Base-by-base conservation (phyloP, 2,888 invertebrate genomes). In the Papilio elwesi region DNA sequence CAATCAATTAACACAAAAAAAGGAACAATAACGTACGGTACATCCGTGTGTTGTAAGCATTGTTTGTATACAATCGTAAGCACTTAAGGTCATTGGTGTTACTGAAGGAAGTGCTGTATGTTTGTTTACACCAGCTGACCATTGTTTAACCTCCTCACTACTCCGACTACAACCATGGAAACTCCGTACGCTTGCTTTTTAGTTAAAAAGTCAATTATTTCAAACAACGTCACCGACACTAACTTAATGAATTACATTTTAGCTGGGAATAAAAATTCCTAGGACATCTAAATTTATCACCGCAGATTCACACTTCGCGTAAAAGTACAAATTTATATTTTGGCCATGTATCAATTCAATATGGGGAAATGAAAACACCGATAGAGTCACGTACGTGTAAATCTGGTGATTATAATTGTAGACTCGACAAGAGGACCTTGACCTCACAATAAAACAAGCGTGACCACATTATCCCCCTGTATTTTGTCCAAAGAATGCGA, bases 41-140 rank as follows among this genome's bases (percentile, higher is more conserved):
- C 6, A 26, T 26, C 0, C 13, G 6, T 10, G 57, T 13, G 57
- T 57, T n/a, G 26, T 10, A 49, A 48, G 12, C 9, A 59, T 59
- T 59, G 57, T 38, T 57, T 59, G 12, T n/a, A 13, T 57, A 36
- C n/a, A 38, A 26, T 38, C 11, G 0, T 13, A 36, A 36, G 7
- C 11, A n/a, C n/a, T 59, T 59, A 59, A 59, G 59, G 59, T 59
- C 59, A 38, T 59, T 38, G 6, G 38, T 59, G 59, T 59, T n/a
- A 59, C n/a, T 12, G 36, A 36, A 36, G 57, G 57, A 57, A 57
- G 26, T 0, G 6, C 26, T 2, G 26, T 26, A 36, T 57, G 55
- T 55, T 15, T 52, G 15, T 52, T 55, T 55, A 55, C 55, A 57
- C 26, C 26, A 26, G 26, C 26, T 36, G 26, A 3, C 36, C 6